phyloP scores from a whole-genome alignment of 1,140 invertebrate genomes.

The Eurosta solidaginis region DNA sequence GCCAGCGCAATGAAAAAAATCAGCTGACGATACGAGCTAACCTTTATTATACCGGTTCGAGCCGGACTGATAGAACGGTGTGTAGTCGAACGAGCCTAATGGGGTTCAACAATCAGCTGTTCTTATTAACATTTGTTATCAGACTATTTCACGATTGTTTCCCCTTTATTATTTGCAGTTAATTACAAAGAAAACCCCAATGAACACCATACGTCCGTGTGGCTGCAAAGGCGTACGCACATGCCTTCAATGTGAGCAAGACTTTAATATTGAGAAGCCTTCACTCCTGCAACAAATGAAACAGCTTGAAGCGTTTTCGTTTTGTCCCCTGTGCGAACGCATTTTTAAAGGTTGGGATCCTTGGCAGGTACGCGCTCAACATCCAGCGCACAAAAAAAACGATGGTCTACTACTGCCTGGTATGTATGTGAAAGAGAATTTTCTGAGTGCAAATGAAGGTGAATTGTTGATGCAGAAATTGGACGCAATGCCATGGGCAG shows the following conservation, averaged over 20 bases:
- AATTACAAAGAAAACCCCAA: conserved; percentile 43
- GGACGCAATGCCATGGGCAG: conserved; percentile 83
- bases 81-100: too few relatives aligned
- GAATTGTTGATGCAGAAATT: conserved; percentile 69
- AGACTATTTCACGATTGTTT: too few relatives aligned
- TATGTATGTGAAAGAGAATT: conserved; percentile 74
- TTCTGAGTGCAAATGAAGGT: conserved; percentile 77
- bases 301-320: conserved; percentile 69
- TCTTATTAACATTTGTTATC: background rate
- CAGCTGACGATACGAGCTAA: too few relatives aligned
- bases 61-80: too few relatives aligned
- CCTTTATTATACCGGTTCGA: too few relatives aligned
- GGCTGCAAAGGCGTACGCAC: conserved; percentile 91
- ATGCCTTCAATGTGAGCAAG: conserved; percentile 81
- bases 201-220: conserved; percentile 77
- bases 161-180: background rate
- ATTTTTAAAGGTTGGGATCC: conserved; percentile 75
- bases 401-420: conserved; percentile 70
- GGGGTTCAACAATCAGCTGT: background rate
- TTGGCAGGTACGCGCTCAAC: conserved; percentile 63
- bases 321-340: conserved; percentile 75
- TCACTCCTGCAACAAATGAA: conserved; percentile 55
- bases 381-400: conserved; percentile 69
- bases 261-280: conserved; percentile 67
- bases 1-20: too few relatives aligned